A percentile compares a stretch with the other conserved stretches of the same genome.
Conservation (phyloP, 2,888 invertebrate species). For the Athrips mouffetella region DNA sequence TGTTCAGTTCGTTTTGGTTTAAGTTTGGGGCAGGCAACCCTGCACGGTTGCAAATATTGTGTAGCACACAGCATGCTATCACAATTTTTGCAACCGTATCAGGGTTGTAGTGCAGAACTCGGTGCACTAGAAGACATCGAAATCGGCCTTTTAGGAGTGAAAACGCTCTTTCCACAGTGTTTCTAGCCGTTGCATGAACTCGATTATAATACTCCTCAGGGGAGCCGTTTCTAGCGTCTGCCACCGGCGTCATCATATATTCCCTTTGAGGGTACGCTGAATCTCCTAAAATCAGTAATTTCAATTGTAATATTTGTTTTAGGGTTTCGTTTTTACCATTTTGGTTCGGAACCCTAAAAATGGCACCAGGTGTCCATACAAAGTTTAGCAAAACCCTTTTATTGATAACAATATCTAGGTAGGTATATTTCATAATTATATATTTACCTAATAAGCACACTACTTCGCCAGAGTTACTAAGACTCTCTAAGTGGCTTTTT, state of each 20-base stretch:
- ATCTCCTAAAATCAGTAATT: constrained; percentile 19
- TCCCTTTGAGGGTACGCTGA: constrained; percentile 15
- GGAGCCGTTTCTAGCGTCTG: neutral
- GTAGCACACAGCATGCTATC: constrained; percentile 15
- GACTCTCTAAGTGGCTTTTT: neutral
- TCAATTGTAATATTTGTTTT: too few species aligned
- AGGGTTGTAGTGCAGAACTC: constrained; percentile 17
- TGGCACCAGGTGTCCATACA: too few species aligned
- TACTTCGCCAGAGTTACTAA: neutral
- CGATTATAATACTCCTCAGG: constrained; percentile 14
- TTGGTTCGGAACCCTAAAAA: too few species aligned
- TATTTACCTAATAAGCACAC: neutral
- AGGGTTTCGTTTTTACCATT: too few species aligned
- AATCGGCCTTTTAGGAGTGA: constrained; percentile 12
- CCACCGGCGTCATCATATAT: constrained; percentile 16
- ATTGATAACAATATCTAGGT: too few species aligned
- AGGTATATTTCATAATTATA: neutral
- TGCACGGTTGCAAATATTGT: constrained; percentile 12
- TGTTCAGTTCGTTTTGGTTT: neutral
- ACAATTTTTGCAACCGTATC: constrained; percentile 7
- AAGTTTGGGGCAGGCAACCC: neutral
- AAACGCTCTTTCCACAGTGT: constrained; percentile 11
- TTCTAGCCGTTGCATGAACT: constrained; percentile 3
- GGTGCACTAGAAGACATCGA: constrained; percentile 14
- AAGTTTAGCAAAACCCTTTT: too few species aligned